Evolutionary conservation across 2,888 invertebrate species (phyloP).

Genomic region (Eubasilissa splendida): DNA sequence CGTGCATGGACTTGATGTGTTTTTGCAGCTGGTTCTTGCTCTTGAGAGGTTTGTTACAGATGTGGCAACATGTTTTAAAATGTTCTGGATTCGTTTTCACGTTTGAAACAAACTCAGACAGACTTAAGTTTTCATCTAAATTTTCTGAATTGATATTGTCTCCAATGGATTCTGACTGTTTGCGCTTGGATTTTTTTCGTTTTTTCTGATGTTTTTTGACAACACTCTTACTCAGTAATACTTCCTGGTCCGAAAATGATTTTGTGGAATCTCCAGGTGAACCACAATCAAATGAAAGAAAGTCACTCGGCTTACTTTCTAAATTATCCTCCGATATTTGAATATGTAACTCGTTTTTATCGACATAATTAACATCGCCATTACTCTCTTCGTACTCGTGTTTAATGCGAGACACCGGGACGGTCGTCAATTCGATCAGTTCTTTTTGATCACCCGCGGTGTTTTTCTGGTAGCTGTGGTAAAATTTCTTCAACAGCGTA

Average conservation of each 20-base stretch:
- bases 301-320: not conserved
- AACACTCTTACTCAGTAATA: conserved; percentile 5
- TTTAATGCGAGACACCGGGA: not conserved
- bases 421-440: too few relatives aligned
- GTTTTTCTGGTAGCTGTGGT: not conserved
- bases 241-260: conserved; percentile 16
- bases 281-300: not conserved
- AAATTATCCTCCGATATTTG: not conserved
- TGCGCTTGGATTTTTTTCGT: not conserved
- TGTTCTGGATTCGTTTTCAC: not conserved
- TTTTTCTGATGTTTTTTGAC: conserved; percentile 16
- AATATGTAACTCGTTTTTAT: not conserved
- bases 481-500: conserved; percentile 62
- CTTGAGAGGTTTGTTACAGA: not conserved
- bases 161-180: conserved; percentile 61
- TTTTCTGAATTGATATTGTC: conserved; percentile 64
- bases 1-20: conserved; percentile 1
- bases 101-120: conserved; percentile 1
- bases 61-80: conserved; percentile 7
- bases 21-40: not conserved
- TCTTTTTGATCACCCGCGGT: too few relatives aligned
- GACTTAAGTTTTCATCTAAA: conserved; percentile 64
- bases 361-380: not conserved
- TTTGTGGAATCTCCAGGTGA: not conserved
- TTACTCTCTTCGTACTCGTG: not conserved